These are phyloP conservation scores for Drosophila mojavensis DNA, from an alignment of 1,140 invertebrate genomes.

Conservation along the genomic window DNA sequence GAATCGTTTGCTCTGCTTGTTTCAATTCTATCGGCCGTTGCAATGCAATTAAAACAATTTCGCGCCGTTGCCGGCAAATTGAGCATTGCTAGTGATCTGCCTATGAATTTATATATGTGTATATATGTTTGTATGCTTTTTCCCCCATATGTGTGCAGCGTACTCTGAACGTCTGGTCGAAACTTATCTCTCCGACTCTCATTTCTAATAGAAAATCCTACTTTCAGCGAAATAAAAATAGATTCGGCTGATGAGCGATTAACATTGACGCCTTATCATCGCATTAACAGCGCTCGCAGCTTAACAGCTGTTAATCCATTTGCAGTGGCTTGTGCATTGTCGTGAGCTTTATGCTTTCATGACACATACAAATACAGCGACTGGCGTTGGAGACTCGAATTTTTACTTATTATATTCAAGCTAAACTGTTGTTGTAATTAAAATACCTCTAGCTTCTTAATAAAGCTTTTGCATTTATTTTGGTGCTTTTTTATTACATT, in stretches of 20 bases:
- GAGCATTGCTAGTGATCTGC: not conserved
- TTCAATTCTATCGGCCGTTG: constrained; percentile 28
- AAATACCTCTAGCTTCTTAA: not conserved
- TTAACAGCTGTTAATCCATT: constrained; percentile 14
- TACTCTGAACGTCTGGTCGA: constrained; percentile 31
- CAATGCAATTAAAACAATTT: constrained; percentile 22
- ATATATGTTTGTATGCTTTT: not conserved
- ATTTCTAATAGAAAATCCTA: constrained; percentile 1
- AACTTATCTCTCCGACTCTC: constrained; percentile 21
- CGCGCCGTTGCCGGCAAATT: constrained; percentile 18
- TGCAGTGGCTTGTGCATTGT: constrained; percentile 5
- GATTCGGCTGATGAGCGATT: constrained; percentile 5
- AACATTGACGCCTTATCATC: constrained; percentile 10
- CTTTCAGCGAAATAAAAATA: constrained; percentile 10
- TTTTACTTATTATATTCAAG: not conserved
- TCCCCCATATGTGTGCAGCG: not conserved
- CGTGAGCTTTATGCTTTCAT: constrained; percentile 7
- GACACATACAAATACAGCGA: constrained; percentile 3
- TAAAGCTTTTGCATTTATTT: no score
- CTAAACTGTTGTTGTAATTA: not conserved
- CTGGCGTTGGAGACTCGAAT: no score
- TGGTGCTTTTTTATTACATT: no score
- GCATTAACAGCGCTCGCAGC: not conserved
- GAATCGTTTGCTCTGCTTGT: constrained; percentile 14
- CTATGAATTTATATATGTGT: not conserved